These are phyloP conservation scores for Chrysaora quinquecirrha DNA, from an alignment of 30 jellyfish, hydroid and myxozoan species.

Conservation along the genomic window DNA sequence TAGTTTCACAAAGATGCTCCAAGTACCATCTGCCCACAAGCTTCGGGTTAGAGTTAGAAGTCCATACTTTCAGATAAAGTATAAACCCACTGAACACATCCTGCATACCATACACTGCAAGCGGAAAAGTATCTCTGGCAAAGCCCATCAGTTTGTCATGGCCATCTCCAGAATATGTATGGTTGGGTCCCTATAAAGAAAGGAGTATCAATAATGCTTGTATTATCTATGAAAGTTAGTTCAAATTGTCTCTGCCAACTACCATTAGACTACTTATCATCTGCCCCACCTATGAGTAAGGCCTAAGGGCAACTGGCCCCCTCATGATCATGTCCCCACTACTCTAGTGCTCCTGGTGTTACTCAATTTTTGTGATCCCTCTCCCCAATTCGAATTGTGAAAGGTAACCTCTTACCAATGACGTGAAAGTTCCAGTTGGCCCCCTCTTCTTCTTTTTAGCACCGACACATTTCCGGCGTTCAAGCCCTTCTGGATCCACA, in stretches of 20 bases:
- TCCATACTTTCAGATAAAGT: conserved; percentile 26
- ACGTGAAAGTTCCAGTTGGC: conserved; percentile 33
- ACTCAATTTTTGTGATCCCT: background rate
- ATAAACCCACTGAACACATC: conserved; percentile 37
- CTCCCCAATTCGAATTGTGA: background rate
- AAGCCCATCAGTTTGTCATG: conserved; percentile 49
- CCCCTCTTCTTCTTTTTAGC: conserved; percentile 14
- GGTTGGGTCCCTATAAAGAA: conserved; percentile 30
- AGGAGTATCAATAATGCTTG: background rate
- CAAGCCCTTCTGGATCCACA: background rate
- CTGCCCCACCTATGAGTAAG: too few species aligned
- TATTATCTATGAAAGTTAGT: background rate
- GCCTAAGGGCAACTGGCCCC: too few species aligned
- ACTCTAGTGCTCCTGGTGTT: too few species aligned
- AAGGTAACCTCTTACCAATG: conserved; percentile 16
- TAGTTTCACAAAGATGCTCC: conserved; percentile 7
- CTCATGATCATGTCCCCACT: too few species aligned
- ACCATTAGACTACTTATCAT: too few species aligned
- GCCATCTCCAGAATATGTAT: conserved; percentile 37
- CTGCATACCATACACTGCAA: conserved; percentile 37
- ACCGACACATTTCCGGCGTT: conserved; percentile 6
- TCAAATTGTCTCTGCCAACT: too few species aligned
- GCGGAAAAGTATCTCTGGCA: conserved; percentile 33
- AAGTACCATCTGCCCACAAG: conserved; percentile 30
- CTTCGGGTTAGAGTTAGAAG: conserved; percentile 32